Evolutionary conservation across 2,888 invertebrate genomes (phyloP).

Genomic region (Mayetiola destructor): DNA sequence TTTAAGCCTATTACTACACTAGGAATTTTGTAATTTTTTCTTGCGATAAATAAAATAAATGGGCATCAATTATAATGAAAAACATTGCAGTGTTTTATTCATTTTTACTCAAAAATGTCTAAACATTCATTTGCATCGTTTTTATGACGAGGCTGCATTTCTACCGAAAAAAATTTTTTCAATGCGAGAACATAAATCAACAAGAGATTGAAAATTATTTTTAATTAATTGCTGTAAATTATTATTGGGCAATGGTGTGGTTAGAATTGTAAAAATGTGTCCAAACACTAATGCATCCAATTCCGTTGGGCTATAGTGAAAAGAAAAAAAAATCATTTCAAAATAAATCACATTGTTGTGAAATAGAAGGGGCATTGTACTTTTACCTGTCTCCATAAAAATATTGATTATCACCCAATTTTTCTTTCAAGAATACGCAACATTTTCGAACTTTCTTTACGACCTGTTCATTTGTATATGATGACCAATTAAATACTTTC

Average conservation of each 20-base stretch:
- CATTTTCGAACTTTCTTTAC: conserved; percentile 57
- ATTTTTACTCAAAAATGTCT: no score
- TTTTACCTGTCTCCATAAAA: conserved; percentile 67
- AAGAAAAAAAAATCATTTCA: conserved; percentile 25
- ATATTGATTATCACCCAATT: conserved; percentile 62
- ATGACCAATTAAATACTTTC: conserved; percentile 66
- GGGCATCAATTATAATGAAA: no score
- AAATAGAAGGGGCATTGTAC: conserved; percentile 20
- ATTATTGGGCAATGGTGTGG: conserved; percentile 73
- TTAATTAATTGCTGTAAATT: neutral
- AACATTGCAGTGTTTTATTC: no score
- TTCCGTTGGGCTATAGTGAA: conserved; percentile 91
- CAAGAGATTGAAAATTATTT: neutral
- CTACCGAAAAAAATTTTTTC: conserved; percentile 2
- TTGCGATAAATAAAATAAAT: no score
- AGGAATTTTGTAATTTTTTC: no score
- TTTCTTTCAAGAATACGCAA: conserved; percentile 72
- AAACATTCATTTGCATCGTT: no score
- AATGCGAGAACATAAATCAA: conserved; percentile 6
- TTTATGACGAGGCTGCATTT: no score
- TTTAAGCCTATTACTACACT: no score
- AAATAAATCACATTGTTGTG: neutral
- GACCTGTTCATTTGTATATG: conserved; percentile 65
- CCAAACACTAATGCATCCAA: conserved; percentile 93
- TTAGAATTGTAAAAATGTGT: conserved; percentile 88